Base-by-base conservation (phyloP, 2,113 vertebrate species). In the Neolamprologus kungweensis region DNA sequence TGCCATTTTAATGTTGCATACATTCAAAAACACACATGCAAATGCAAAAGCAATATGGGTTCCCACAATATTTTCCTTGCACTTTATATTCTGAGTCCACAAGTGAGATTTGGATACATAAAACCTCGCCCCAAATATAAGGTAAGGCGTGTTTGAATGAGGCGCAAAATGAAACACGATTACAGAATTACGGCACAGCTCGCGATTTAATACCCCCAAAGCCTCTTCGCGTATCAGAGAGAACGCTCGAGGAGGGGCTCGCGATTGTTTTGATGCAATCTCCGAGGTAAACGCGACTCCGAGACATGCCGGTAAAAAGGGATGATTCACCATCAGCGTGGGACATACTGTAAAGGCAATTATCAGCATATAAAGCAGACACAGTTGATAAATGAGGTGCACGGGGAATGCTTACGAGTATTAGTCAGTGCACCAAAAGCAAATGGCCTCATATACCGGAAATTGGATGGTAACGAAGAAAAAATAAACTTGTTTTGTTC, bases 281-380 rank as follows among this genome's bases (percentile, higher is more conserved):
- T 88, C 80, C 2, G 51, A 85, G 83, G 89, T 91, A 88, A 93
- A 94, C 80, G 85, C 6, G 58, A 83, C 55, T 14, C 50, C 0
- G 40, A 79, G 81, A 85, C 1, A n/a, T 35, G 57, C 1, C 4
- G 8, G 51, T 16, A 73, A 90, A 68, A 75, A 51, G 83, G 12
- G 6, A 40, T 75, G 92, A 91, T 88, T 91, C 83, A 90, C 85
- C 8, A 9, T 4, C 19, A 78, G 81, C 9, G 23, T 45, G 84
- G 84, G 78, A 80, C 80, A 51, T 26, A 89, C 40, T 83, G 92
- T 82, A 26, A 83, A 92, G 68, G 81, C 86, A 93, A 92, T 91
- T 89, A 91, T 87, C 80, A 54, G 84, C 57, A 63, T 10, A 80
- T 31, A 89, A 83, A 85, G 84, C 80, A 88, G 81, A 83, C 23